A percentile compares a stretch with the other conserved stretches of the same genome.
phyloP scores from a whole-genome alignment of 2,113 vertebrate genomes.

The Amblyornis subalaris region DNA sequence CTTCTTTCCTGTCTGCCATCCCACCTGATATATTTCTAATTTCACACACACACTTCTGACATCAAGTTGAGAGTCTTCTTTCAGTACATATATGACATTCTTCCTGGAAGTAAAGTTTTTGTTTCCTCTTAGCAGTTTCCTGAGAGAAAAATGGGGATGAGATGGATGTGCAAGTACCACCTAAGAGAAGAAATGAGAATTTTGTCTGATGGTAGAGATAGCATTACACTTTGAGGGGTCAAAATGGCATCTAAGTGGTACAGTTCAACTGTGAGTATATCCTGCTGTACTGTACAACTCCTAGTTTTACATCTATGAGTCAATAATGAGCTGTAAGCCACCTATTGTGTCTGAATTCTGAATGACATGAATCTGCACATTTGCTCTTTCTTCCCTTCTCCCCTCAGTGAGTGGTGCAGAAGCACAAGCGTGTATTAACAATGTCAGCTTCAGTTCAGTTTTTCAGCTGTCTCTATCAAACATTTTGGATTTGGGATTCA shows the following conservation, averaged over 20 bases:
- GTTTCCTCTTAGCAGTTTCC: neutral
- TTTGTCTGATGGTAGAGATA: neutral
- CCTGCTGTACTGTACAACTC: neutral
- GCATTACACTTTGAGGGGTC: neutral
- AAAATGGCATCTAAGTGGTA: neutral
- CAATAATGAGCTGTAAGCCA: neutral
- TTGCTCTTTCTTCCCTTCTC: neutral
- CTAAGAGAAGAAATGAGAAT: neutral
- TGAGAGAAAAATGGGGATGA: neutral
- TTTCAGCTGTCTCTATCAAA: neutral
- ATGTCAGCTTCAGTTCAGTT: neutral
- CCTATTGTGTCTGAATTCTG: neutral
- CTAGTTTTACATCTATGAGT: neutral
- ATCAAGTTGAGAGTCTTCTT: neutral
- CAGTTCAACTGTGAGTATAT: neutral
- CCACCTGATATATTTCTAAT: neutral
- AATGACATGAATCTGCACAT: neutral
- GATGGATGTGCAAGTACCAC: neutral
- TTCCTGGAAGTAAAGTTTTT: neutral
- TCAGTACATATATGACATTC: fast-evolving
- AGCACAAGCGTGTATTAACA: neutral
- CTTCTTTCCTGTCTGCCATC: neutral
- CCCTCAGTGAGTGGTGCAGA: neutral
- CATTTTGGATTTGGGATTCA: neutral
- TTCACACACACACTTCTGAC: neutral